These are phyloP conservation scores for Corythornis vintsioides DNA, from an alignment of 2,113 vertebrate species.

Conservation along the genomic window DNA sequence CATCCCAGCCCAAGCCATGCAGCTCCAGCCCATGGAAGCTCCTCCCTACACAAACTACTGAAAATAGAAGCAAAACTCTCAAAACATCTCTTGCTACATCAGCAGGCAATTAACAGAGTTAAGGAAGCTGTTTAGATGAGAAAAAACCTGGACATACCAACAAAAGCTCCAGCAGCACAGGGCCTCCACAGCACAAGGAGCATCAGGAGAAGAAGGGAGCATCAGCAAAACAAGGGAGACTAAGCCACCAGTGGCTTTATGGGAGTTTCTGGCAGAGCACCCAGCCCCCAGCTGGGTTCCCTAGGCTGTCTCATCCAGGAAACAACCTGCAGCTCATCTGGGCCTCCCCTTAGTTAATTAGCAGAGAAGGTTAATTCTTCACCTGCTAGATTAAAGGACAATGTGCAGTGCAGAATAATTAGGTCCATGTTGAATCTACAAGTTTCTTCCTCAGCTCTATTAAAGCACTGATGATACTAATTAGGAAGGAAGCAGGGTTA, in stretches of 20 bases:
- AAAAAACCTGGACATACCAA: not conserved
- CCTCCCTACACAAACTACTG: not conserved
- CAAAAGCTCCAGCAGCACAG: accelerated
- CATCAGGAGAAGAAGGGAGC: not conserved
- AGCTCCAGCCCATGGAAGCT: not conserved
- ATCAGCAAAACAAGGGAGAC: accelerated
- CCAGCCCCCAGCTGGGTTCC: not conserved
- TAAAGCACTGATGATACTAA: accelerated
- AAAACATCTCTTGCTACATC: accelerated
- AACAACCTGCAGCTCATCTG: not conserved
- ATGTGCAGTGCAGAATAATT: accelerated
- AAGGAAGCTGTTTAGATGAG: not conserved
- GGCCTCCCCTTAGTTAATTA: not conserved
- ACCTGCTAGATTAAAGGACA: not conserved
- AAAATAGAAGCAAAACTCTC: not conserved
- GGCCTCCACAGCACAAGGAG: accelerated
- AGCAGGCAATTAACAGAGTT: accelerated
- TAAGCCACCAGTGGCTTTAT: accelerated
- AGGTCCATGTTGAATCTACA: not conserved
- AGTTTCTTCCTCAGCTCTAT: not conserved
- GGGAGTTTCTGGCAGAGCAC: not conserved
- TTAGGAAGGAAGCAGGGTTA: not conserved
- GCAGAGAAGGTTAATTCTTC: not conserved
- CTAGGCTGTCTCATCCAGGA: not conserved
- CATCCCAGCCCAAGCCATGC: not conserved